A percentile compares a stretch with the other conserved stretches of the same genome.
These are phyloP conservation scores for Rhorus exstirpatorius DNA, from an alignment of 2,888 invertebrate genomes.

Conservation along the genomic window DNA sequence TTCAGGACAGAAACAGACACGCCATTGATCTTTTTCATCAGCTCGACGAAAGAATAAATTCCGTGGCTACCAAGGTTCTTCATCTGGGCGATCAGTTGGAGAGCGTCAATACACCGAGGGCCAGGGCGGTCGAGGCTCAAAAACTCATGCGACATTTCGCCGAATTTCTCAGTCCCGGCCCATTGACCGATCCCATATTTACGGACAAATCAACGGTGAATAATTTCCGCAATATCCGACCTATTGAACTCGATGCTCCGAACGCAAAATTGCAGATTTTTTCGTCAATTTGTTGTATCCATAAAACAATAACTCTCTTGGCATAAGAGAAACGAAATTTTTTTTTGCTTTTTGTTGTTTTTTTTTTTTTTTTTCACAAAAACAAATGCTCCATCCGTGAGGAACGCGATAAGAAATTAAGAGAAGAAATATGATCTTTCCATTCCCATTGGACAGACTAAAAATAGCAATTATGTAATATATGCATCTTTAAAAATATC, in stretches of 20 bases:
- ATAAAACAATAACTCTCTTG: no score
- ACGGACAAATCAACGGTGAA: conserved; percentile 92
- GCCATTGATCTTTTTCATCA: conserved; percentile 96
- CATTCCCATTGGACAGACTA: no score
- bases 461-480: no score
- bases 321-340: no score
- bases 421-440: no score
- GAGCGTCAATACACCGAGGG: conserved; percentile 97
- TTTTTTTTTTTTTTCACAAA: no score
- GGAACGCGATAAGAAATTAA: no score
- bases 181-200: conserved; percentile 94
- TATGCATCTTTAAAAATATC: no score
- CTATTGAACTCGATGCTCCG: not conserved
- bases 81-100: conserved; percentile 99
- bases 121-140: conserved; percentile 97
- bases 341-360: no score
- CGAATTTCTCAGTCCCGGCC: conserved; percentile 95
- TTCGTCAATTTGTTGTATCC: no score
- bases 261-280: no score
- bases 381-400: no score
- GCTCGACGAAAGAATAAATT: conserved; percentile 97
- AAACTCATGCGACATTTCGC: conserved; percentile 96
- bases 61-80: conserved; percentile 98
- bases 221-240: not conserved
- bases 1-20: conserved; percentile 95